Evolutionary conservation across 2,888 invertebrate species (phyloP).

Genomic region (Mellilla xanthometata): DNA sequence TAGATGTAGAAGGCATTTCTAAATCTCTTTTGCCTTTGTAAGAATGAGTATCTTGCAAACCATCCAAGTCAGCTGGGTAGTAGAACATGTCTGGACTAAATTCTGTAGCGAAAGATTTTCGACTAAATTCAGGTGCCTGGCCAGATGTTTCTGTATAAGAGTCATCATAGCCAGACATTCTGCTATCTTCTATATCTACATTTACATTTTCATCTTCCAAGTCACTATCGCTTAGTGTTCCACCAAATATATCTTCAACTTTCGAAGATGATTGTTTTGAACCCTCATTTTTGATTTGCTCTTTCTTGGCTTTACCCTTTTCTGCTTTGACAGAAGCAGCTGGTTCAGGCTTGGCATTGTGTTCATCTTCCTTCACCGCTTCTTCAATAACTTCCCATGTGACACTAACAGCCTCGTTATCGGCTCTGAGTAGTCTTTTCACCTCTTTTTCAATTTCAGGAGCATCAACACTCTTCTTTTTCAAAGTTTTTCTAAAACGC

Average conservation of each 20-base stretch:
- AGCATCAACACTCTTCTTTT: constrained; percentile 98
- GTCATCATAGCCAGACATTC: constrained; percentile 89
- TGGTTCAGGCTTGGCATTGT: constrained; percentile 76
- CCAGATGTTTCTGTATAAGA: constrained; percentile 85
- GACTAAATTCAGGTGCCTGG: constrained; percentile 49
- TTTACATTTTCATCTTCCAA: constrained; percentile 90
- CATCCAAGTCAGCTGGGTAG: constrained; percentile 42
- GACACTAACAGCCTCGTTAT: constrained; percentile 95
- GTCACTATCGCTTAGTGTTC: constrained; percentile 95
- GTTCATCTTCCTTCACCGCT: constrained; percentile 92
- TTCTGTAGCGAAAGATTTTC: constrained; percentile 53
- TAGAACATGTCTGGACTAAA: constrained; percentile 66
- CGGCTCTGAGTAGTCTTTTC: constrained; percentile 93
- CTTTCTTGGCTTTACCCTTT: constrained; percentile 69
- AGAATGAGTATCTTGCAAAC: constrained; percentile 31
- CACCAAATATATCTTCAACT: constrained; percentile 93
- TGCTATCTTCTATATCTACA: constrained; percentile 92
- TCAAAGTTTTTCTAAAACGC: constrained; percentile 96
- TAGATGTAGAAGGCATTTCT: constrained; percentile 34
- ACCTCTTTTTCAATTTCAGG: constrained; percentile 99
- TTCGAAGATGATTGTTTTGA: constrained; percentile 58
- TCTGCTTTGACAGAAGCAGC: constrained; percentile 51
- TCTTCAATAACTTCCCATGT: constrained; percentile 93
- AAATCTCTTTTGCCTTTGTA: constrained; percentile 35
- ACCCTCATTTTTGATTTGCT: constrained; percentile 50